phyloP scores from a whole-genome alignment of 1,140 invertebrate genomes.

The Nomia melanderi region DNA sequence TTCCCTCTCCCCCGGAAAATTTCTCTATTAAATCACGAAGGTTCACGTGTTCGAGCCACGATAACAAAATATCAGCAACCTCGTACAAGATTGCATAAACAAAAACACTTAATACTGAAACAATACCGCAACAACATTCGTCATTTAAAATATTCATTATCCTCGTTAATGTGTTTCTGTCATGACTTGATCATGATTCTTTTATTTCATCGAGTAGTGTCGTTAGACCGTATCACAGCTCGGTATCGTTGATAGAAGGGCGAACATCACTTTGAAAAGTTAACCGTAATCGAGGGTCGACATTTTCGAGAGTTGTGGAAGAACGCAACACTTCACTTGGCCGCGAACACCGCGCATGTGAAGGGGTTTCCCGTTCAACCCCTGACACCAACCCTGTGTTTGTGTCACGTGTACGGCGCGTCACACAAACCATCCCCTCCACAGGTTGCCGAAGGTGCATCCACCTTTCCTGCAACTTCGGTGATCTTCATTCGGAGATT shows the following conservation, averaged over 20 bases:
- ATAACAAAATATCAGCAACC: neutral
- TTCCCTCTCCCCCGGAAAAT: neutral
- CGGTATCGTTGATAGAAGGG: neutral
- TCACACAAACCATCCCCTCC: slow-evolving; percentile 57
- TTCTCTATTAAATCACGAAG: neutral
- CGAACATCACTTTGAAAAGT: slow-evolving; percentile 8
- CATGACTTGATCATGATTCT: neutral
- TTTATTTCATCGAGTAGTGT: neutral
- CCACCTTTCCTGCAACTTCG: slow-evolving; percentile 19
- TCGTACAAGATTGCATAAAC: slow-evolving; percentile 2
- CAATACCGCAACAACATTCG: neutral
- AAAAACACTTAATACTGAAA: slow-evolving; percentile 2
- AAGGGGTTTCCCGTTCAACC: slow-evolving; percentile 74
- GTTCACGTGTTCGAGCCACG: too few relatives aligned
- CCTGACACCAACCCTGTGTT: slow-evolving; percentile 53
- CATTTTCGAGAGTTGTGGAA: slow-evolving; percentile 60
- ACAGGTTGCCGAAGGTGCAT: slow-evolving; percentile 30
- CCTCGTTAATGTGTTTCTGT: too few relatives aligned
- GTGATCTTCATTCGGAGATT: neutral
- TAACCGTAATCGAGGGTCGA: slow-evolving; percentile 52
- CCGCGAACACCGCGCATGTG: slow-evolving; percentile 70
- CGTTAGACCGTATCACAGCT: neutral
- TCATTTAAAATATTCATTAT: neutral
- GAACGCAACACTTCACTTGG: slow-evolving; percentile 66
- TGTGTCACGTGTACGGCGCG: slow-evolving; percentile 73